Base-by-base conservation (phyloP, 2,113 vertebrate genomes). In the Ptyas mucosa region DNA sequence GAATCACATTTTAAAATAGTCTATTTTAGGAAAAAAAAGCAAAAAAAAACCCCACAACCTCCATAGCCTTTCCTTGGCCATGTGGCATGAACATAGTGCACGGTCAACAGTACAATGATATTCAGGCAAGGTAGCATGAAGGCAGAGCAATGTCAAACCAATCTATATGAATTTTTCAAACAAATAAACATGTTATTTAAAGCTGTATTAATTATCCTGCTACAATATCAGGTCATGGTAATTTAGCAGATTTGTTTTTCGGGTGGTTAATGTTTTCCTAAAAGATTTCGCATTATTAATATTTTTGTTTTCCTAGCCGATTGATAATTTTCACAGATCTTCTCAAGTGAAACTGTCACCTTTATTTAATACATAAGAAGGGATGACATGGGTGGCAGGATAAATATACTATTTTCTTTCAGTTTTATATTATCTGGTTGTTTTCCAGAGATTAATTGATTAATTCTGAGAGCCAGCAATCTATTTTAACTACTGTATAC, bases 71-170 rank as follows among this genome's bases (percentile, higher is more conserved):
- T 69, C 23, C 58, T 85, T 90, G 15, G 23, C 39, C 53, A 57
- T n/a, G 6, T 0, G 0, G 87, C 87, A 51, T 58, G 26, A 81
- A 91, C 5, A 21, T 18, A 75, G 52, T 81, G 90, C n/a, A 58
- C 89, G 89, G n/a, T 8, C 23, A 49, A 85, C 93, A 64, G 91
- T 49, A 5, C 3, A 85, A 3, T 49, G 89, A 69, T 93, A 39
- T 0, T 0, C 0, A 0, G 23, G 43, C 21, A 57, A n/a, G 10
- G 49, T 58, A 88, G 55, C 69, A 18, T 93, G 15, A 55, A 89
- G 34, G 1, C 20, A 43, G 52, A 15, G 20, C 86, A n/a, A 29
- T 10, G 8, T 10, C n/a, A 90, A 93, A 93, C 55, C 49, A 94
- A 69, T 81, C 49, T 64, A 8, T n/a, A 69, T 91, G 6, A 64